phyloP scores from a whole-genome alignment of 2,888 invertebrate genomes.

The Cryptocheilus praepositus region DNA sequence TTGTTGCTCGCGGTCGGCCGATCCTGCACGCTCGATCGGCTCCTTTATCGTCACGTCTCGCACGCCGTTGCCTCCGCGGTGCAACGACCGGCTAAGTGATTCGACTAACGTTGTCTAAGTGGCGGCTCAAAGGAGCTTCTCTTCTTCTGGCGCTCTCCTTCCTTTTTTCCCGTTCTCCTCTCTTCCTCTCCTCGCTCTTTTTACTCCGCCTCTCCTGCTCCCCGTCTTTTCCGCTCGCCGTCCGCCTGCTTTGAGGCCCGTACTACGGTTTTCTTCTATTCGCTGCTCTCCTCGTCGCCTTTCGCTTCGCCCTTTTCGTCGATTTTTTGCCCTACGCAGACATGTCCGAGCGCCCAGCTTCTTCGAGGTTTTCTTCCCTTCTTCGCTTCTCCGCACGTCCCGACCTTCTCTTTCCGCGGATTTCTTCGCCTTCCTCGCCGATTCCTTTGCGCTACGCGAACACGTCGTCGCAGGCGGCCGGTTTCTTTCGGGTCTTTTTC shows the following conservation, averaged over 20 bases:
- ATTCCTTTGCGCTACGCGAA: not conserved
- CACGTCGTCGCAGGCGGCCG: not conserved
- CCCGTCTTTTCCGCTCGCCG: constrained; percentile 1
- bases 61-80: constrained; percentile 38
- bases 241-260: not conserved
- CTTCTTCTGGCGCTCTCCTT: constrained; percentile 24
- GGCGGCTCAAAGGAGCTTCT: constrained; percentile 33
- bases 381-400: constrained; percentile 7
- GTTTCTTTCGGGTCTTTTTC: not conserved
- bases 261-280: too few relatives aligned
- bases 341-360: too few relatives aligned
- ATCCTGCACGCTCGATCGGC: constrained; percentile 50
- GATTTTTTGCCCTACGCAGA: too few relatives aligned
- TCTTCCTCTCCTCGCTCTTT: constrained; percentile 11
- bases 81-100: constrained; percentile 56
- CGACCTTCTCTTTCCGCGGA: constrained; percentile 2
- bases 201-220: constrained; percentile 1
- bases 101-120: constrained; percentile 50
- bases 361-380: not conserved
- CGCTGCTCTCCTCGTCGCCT: too few relatives aligned
- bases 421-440: constrained; percentile 16
- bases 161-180: constrained; percentile 1
- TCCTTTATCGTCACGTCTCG: constrained; percentile 46
- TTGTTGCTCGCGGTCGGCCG: constrained; percentile 39
- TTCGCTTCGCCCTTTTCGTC: too few relatives aligned